Evolutionary conservation across 2,888 invertebrate species (phyloP).

Genomic region (Laspeyria flexula): DNA sequence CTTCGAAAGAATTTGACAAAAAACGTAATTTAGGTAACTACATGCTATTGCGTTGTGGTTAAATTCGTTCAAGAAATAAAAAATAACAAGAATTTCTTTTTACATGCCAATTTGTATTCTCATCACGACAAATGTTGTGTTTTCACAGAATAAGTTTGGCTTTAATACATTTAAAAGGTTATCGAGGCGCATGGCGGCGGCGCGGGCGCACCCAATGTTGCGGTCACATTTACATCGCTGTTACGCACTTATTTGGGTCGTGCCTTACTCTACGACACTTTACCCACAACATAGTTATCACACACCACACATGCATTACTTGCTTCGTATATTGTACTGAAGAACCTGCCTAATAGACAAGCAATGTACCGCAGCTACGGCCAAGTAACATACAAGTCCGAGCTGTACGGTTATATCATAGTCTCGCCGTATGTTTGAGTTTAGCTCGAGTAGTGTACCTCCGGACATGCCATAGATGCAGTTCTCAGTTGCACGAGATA

Average conservation of each 20-base stretch:
- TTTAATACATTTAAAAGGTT: slow-evolving; percentile 35
- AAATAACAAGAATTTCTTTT: slow-evolving; percentile 16
- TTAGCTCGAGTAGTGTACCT: slow-evolving; percentile 23
- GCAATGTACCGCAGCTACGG: slow-evolving; percentile 31
- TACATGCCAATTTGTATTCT: slow-evolving; percentile 37
- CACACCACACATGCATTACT: slow-evolving; percentile 24
- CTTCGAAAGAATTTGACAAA: too few relatives aligned
- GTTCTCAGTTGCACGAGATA: slow-evolving; percentile 22
- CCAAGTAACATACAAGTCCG: neutral
- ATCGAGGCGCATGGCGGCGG: too few relatives aligned
- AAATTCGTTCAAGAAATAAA: neutral
- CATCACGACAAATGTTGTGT: slow-evolving; percentile 23
- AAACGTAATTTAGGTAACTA: too few relatives aligned
- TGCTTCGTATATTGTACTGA: neutral
- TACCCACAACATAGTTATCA: slow-evolving; percentile 3
- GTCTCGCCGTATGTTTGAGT: slow-evolving; percentile 18
- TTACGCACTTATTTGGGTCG: slow-evolving; percentile 28
- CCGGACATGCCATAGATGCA: slow-evolving; percentile 57
- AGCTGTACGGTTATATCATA: slow-evolving; percentile 11
- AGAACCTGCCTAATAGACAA: neutral
- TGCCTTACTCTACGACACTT: slow-evolving; percentile 11
- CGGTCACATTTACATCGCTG: slow-evolving; percentile 43
- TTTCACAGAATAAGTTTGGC: slow-evolving; percentile 29
- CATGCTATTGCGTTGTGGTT: neutral
- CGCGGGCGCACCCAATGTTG: slow-evolving; percentile 43